Evolutionary conservation across 2,888 invertebrate species (phyloP).

Genomic region (Crossocerus cetratus): DNA sequence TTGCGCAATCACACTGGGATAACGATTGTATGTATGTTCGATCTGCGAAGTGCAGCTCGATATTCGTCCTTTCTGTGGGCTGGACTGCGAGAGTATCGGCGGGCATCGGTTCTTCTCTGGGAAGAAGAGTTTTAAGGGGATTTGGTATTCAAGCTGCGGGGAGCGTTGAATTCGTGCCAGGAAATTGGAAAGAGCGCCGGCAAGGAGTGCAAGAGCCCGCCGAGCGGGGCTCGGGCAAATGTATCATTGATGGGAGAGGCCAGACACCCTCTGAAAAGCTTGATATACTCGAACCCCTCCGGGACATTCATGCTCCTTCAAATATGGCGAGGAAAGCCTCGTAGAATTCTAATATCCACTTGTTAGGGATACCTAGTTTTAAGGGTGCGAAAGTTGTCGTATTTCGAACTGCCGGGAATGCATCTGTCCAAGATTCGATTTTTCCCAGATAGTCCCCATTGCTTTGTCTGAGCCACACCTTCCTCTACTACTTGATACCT

Average conservation of each 20-base stretch:
- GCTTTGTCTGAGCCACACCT: not conserved
- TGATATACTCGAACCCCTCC: not conserved
- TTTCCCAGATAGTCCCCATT: too few relatives aligned
- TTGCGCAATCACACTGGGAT: not conserved
- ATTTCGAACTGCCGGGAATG: too few relatives aligned
- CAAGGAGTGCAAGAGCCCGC: slow-evolving; percentile 14
- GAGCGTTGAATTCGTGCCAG: slow-evolving; percentile 25
- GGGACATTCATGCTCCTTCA: not conserved
- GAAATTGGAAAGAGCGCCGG: slow-evolving; percentile 40
- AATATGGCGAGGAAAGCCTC: too few relatives aligned
- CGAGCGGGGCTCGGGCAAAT: slow-evolving; percentile 20
- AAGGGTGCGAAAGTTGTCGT: too few relatives aligned
- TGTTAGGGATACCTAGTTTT: too few relatives aligned
- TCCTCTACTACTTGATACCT: not conserved
- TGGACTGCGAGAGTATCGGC: not conserved
- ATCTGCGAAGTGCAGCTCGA: not conserved
- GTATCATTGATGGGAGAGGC: not conserved
- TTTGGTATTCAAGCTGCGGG: slow-evolving; percentile 46
- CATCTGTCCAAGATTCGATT: too few relatives aligned
- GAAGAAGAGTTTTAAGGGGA: slow-evolving; percentile 28
- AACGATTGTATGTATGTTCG: not conserved
- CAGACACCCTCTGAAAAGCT: slow-evolving; percentile 2
- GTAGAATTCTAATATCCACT: too few relatives aligned
- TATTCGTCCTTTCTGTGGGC: not conserved
- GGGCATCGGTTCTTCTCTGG: not conserved